Evolutionary conservation across 2,113 vertebrate genomes (phyloP), one percentile per base, ranked within the genome.

Genomic region (Craseonycteris thonglongyai): DNA sequence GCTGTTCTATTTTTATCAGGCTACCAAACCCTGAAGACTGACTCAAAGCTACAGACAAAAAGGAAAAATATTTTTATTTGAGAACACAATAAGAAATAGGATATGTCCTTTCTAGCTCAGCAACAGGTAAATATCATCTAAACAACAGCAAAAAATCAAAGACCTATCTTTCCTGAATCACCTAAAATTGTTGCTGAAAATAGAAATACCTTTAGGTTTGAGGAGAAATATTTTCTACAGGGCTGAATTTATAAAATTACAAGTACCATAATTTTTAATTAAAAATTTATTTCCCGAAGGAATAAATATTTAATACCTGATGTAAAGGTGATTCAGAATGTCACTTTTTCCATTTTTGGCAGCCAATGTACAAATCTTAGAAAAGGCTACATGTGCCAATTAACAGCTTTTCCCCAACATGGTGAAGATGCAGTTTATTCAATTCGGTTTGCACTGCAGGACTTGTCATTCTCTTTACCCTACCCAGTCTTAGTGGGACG

Each of bases 401-500:
- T 84, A 66, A 51, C 13, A 91, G 28, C 47, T 51, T 96, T 95
- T 93, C 30, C 82, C 38, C 45, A 94, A 88, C 18, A 85, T 49
- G 59, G 93, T 84, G 22, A 81, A 75, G 30, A 93, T 75, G 80
- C 4, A 80, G 38, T 65, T 45, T 72, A 51, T 75, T 85, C 69
- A 93, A 8, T 66, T 92, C 69, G 40, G 66, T 49, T 94, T 94
- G 58, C 33, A 83, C 7, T n/a, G 16, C 4, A 58, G 42, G 7
- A 30, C 87, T 51, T 93, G 65, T 76, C 3, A 35, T 16, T 69
- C 2, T 38, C 69, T 91, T 86, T 78, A 58, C 54, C 72, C 66
- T 95, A 76, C 88, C 54, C 49, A 96, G 95, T 92, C 22, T 56
- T 83, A 90, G 61, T 90, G 91, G 96, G 96, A 97, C 95, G 94